Base-by-base conservation (phyloP, 1,140 invertebrate species). In the Aphis gossypii region DNA sequence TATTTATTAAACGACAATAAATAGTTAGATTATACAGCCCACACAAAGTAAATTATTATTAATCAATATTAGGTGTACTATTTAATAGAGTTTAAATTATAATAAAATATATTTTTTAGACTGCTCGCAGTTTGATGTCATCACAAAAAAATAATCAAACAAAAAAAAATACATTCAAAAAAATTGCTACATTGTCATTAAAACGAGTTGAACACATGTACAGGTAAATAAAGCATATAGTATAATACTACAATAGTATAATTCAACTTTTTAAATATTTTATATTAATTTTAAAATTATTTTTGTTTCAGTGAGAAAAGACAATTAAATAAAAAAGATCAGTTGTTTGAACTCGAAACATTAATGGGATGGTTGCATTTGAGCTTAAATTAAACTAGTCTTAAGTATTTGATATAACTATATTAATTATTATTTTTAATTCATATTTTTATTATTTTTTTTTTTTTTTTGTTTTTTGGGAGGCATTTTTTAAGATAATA, bases 301-400 rank as follows among this genome's bases (percentile, higher is more conserved):
- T 38, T 41, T 93, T 93, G 8, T 93, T 93, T 83, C 41, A 93
- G 92, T 60, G 92, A 93, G 35, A 93, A 86, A 54, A 93, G 56
- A 41, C 92, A 93, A 84, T 86, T 93, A 56, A 93, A 86, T 46
- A 93, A 93, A 30, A 93, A 93, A 86, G 86, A 93, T 44, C 92
- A 93, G 48, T 20, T 93, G 8, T 93, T 86, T 30, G 51, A 86
- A 23, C 92, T 93, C 8, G 92, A 93, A 18, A 93, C 92, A 44
- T 84, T 93, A 84, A 93, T 93, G 92, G 92, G 92, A 54, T 93
- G 82, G n/a, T 56, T 93, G 35, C 92, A 93, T 86, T 93, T 93
- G 38, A 93, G 92, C 48, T 93, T 93, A 56, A 93, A 93, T 56
- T 93, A 93, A 93, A 54, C 18, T 90, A 83, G 20, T 51, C 46